Conservation (phyloP, 2,888 invertebrate species). For the Heteromyza rotundicornis region DNA sequence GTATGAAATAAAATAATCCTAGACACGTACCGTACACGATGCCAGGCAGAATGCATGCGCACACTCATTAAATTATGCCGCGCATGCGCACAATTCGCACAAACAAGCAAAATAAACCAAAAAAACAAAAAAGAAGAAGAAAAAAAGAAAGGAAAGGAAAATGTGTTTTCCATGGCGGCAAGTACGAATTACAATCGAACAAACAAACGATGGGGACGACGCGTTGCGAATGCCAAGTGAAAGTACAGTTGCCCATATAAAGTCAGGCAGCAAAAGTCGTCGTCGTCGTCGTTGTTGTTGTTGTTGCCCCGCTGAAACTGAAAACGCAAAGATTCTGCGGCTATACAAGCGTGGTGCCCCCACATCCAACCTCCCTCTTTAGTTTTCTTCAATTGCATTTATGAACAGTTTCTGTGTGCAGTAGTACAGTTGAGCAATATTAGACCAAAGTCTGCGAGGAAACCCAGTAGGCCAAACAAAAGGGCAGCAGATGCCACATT, state of each 20-base stretch:
- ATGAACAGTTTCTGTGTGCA: background rate
- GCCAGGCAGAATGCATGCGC: background rate
- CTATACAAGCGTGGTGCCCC: background rate
- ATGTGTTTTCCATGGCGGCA: background rate
- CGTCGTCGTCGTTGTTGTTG: no score
- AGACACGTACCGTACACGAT: constrained; percentile 1
- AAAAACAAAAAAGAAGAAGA: background rate
- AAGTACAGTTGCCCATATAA: constrained; percentile 4
- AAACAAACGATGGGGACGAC: no score
- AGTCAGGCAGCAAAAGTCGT: background rate
- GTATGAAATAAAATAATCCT: background rate
- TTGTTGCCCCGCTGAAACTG: background rate
- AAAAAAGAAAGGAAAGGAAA: constrained; percentile 1
- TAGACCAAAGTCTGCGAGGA: background rate
- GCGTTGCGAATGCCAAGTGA: constrained; percentile 5
- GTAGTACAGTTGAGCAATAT: background rate
- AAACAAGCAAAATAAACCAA: no score
- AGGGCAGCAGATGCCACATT: background rate
- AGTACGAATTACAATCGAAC: background rate
- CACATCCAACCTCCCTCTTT: no score
- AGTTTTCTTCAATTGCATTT: no score
- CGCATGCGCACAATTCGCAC: constrained; percentile 22
- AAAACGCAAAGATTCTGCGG: constrained; percentile 2
- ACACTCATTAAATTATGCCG: constrained; percentile 19
- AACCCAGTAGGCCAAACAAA: background rate